A percentile compares a stretch with the other conserved stretches of the same genome.
These are phyloP conservation scores for Papilio dardanus DNA, from an alignment of 1,140 invertebrate genomes.

Conservation along the genomic window DNA sequence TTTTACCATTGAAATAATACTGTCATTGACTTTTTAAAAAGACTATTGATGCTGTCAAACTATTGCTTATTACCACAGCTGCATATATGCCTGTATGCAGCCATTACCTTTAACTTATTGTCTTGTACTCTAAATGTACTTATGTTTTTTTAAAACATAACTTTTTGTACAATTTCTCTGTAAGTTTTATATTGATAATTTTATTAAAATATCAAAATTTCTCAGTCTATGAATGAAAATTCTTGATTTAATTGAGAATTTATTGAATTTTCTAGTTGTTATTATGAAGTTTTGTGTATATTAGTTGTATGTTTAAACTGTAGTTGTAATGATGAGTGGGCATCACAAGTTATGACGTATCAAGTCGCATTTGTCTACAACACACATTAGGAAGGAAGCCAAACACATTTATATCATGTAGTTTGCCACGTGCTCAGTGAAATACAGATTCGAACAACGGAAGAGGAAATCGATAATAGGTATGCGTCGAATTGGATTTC, in stretches of 20 bases:
- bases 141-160: no score
- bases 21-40: no score
- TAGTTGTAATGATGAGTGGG: conserved; percentile 15
- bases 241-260: no score
- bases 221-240: no score
- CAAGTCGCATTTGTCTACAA: conserved; percentile 19
- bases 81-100: no score
- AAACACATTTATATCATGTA: conserved; percentile 32
- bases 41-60: no score
- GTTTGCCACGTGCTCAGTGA: conserved; percentile 33
- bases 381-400: conserved; percentile 35
- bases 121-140: no score
- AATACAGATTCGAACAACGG: conserved; percentile 21
- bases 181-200: no score
- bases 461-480: conserved; percentile 29
- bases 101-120: no score
- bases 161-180: no score
- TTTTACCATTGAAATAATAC: neutral
- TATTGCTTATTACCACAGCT: no score
- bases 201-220: no score
- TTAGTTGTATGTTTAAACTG: conserved; percentile 7
- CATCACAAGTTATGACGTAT: conserved; percentile 21
- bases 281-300: neutral
- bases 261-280: neutral
- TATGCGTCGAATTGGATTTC: conserved; percentile 27